Conservation (phyloP, 2,113 vertebrate genomes). For the Helogale parvula region DNA sequence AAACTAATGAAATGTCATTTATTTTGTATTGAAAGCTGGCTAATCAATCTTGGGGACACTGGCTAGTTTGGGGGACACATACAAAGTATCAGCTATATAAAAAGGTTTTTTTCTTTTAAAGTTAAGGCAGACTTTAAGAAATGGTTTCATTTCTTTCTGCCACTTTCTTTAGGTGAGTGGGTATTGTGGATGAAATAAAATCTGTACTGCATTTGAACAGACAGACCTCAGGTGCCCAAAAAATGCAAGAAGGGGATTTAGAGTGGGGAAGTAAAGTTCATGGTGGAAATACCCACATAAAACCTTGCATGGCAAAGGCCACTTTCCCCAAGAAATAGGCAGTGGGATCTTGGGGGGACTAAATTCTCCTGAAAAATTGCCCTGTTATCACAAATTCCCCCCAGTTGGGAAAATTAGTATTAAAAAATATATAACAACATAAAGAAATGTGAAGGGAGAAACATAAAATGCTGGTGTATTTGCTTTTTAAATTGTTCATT, state of each 20-base stretch:
- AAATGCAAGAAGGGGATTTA: background rate
- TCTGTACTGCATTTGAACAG: background rate
- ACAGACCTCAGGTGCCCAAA: background rate
- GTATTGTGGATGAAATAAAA: background rate
- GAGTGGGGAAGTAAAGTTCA: background rate
- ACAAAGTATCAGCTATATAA: background rate
- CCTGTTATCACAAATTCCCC: background rate
- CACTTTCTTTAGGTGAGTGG: background rate
- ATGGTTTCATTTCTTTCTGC: background rate
- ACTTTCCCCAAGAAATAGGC: background rate
- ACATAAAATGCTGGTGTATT: background rate
- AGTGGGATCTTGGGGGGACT: background rate
- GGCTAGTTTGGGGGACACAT: background rate
- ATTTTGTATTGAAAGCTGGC: background rate
- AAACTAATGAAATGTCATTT: background rate
- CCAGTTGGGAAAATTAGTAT: background rate
- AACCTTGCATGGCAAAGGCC: background rate
- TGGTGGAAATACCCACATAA: background rate
- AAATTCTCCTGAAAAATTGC: background rate
- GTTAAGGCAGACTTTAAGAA: background rate
- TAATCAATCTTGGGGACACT: background rate
- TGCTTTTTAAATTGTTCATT: constrained; percentile 63
- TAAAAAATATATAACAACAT: background rate
- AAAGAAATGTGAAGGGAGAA: background rate
- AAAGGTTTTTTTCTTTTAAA: background rate